Evolutionary conservation across 2,888 invertebrate species (phyloP), one percentile per base, ranked within the genome.

Genomic region (Penaeus monodon): DNA sequence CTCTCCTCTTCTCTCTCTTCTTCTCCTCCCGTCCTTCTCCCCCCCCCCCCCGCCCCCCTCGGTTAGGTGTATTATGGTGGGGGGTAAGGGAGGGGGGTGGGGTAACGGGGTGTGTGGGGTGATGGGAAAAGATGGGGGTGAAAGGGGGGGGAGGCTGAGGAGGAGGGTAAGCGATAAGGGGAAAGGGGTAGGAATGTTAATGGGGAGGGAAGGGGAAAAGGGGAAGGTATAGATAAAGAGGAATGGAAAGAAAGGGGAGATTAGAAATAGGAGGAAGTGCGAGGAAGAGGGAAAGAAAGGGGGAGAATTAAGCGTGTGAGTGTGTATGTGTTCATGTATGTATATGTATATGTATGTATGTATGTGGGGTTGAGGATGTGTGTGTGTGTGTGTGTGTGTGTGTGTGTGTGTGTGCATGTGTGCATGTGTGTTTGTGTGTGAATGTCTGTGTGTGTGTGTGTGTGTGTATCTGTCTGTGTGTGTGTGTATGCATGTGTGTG

Each of bases 401-500:
- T 63, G 27, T 63, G 29, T 79, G 33, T 79, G 27, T 79, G 33
- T 79, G 33, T 79, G 65, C 65, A 20, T 73, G 29, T 73, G 33
- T 73, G 29, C 29, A 29, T 73, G 29, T 63, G 29, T 78, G 29
- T 57, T 29, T 78, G 63, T 78, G 63, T 78, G 14, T 78, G 63
- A 64, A 22, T 79, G 17, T 79, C 6, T 79, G 33, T 64, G 49
- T 24, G 24, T 73, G 73, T 73, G 29, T 73, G 29, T 73, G 73
- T 73, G 6, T 73, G 29, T 27, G 29, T 78, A 20, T 78, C 1
- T 78, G 63, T 78, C 29, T 78, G 27, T 63, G 27, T 63, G 29
- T 79, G 33, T 79, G 27, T 79, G 33, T 79, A 22, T 79, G 65
- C 65, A 20, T 80, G 44, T 80, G 44, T 66, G 65, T 80, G 38